Evolutionary conservation across 2,797 vertebrate genomes (phyloP), one percentile per base, ranked within the genome.

Genomic region (Malacoraja senta): DNA sequence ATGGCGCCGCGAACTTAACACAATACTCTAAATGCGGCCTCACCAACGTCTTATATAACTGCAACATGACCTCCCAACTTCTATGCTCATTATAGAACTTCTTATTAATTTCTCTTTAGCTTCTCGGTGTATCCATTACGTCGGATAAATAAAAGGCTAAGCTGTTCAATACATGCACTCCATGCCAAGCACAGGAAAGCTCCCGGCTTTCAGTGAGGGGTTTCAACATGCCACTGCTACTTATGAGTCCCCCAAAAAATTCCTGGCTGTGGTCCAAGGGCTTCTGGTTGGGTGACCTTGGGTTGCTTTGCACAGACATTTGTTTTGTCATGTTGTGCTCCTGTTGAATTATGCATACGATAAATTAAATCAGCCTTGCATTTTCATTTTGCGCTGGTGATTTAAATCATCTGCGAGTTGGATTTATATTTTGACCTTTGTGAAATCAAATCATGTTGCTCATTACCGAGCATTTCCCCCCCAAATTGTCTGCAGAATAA

Each of bases 301-400:
- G 63, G 61, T 88, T 74, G 44, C 44, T 88, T 88, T 68, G 68
- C 35, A 24, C 15, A 88, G 84, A 68, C 32, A 68, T 88, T 35
- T 88, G 84, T 88, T 68, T 35, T 21, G 84, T 88, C 68, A 63
- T 15, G 84, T 35, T 88, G 84, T 88, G 84, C 35, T 88, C 84
- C 84, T 88, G n/a, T 88, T 88, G 84, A 88, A 88, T 88, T 68
- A 88, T 88, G 84, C 35, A 88, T 68, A 88, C 68, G n/a, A 35
- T 88, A 88, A 88, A 88, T 68, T 88, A 88, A 88, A 88, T 88
- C 84, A 88, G 63, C 84, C 61, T 68, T 68, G 84, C 65, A 35
- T 88, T 68, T 88, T 88, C 84, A 88, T 88, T 35, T 53, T 68
- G 68, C 29, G 65, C 84, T 88, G 63, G n/a, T 88, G 84, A 88